These are phyloP conservation scores for Gymnoscopelus braueri DNA, from an alignment of 2,797 vertebrate species.

Conservation along the genomic window DNA sequence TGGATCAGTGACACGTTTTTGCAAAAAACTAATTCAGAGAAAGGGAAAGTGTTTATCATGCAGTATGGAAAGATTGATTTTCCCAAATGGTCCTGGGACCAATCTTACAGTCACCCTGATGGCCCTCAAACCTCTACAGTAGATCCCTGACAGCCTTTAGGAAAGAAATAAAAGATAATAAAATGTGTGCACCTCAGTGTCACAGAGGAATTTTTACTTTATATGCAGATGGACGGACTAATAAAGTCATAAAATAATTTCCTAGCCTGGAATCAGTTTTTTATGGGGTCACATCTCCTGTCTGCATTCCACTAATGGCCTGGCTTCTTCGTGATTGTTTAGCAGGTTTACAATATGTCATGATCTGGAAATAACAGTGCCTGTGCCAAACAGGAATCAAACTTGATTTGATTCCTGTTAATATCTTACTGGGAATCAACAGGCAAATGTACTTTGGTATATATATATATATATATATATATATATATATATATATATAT, in stretches of 20 bases:
- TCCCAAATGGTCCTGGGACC: too few relatives aligned
- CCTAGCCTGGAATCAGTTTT: conserved; percentile 26
- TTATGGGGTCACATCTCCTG: conserved; percentile 31
- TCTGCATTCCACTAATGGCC: conserved; percentile 39
- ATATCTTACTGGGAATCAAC: conserved; percentile 25
- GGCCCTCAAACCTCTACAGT: too few relatives aligned
- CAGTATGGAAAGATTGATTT: too few relatives aligned
- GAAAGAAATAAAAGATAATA: neutral
- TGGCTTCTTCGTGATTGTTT: conserved; percentile 39
- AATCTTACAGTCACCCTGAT: too few relatives aligned
- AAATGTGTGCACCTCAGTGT: conserved; percentile 16
- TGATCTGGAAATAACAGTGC: conserved; percentile 11
- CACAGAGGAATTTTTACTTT: conserved; percentile 33
- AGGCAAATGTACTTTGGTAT: neutral
- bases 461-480: too few relatives aligned
- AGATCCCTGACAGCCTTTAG: too few relatives aligned
- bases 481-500: neutral
- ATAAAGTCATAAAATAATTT: conserved; percentile 45
- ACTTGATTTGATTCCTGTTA: conserved; percentile 32
- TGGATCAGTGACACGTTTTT: too few relatives aligned
- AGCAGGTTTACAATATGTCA: conserved; percentile 17
- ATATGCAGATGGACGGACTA: conserved; percentile 52
- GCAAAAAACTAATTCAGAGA: too few relatives aligned
- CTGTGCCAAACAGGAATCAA: too few relatives aligned
- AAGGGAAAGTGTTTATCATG: too few relatives aligned